Conservation (phyloP, 2,113 vertebrate genomes). For the Nycticebus coucang region DNA sequence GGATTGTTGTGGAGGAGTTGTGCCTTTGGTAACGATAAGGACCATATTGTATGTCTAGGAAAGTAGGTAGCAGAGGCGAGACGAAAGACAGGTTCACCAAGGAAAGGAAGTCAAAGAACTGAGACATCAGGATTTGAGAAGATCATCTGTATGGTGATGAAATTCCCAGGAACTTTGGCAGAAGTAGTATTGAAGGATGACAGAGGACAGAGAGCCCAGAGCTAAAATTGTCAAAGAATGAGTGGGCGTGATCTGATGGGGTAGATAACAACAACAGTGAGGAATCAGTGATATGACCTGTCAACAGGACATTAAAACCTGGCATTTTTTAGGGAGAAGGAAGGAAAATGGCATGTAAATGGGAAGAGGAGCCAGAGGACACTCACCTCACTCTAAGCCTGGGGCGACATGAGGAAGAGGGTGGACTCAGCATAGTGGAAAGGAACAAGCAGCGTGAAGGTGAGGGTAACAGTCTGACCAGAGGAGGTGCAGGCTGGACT, state of each 20-base stretch:
- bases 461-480: not conserved
- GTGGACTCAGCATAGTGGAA: not conserved
- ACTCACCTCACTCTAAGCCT: not conserved
- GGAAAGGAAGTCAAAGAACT: not conserved
- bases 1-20: rapidly evolving
- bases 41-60: not conserved
- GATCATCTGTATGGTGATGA: constrained; percentile 11
- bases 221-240: not conserved
- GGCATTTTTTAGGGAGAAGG: not conserved
- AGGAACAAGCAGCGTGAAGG: too few species aligned
- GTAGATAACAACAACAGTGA: not conserved
- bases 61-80: not conserved
- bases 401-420: not conserved
- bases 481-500: not conserved
- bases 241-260: not conserved
- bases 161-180: not conserved
- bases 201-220: not conserved
- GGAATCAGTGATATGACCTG: not conserved
- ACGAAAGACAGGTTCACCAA: not conserved
- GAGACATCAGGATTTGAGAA: not conserved
- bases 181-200: not conserved
- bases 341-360: too few species aligned
- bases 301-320: not conserved
- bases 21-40: not conserved
- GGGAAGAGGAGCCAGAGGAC: rapidly evolving